These are phyloP conservation scores for Notospermus geniculatus DNA, from an alignment of 1,140 invertebrate species.

Conservation along the genomic window DNA sequence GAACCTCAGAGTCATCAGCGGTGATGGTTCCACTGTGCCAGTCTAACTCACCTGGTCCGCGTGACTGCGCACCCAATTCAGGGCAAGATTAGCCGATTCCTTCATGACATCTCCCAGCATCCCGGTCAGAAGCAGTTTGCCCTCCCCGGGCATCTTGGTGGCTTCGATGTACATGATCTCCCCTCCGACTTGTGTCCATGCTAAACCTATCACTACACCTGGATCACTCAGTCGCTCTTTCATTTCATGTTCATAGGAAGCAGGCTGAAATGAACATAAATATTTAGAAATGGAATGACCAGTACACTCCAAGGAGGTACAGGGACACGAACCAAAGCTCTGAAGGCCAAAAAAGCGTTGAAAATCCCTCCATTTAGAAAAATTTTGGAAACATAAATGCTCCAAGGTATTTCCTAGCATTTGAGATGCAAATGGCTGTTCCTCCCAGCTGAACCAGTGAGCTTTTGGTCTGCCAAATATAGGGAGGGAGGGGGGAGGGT, in stretches of 20 bases:
- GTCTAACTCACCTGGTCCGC: constrained; percentile 49
- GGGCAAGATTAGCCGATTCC: constrained; percentile 63
- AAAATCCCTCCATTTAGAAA: too few relatives aligned
- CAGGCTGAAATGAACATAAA: constrained; percentile 44
- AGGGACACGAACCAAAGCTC: too few relatives aligned
- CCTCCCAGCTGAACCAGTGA: too few relatives aligned
- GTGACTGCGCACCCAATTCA: constrained; percentile 61
- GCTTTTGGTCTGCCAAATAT: too few relatives aligned
- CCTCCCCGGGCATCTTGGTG: constrained; percentile 57
- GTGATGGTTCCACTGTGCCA: too few relatives aligned
- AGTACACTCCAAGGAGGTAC: too few relatives aligned
- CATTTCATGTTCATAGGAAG: constrained; percentile 54
- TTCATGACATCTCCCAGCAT: constrained; percentile 65
- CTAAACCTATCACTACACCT: constrained; percentile 61
- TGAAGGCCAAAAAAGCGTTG: too few relatives aligned
- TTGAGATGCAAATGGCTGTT: neutral
- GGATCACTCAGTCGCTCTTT: constrained; percentile 54
- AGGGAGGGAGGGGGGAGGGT: too few relatives aligned
- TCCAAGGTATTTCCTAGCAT: too few relatives aligned
- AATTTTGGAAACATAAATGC: too few relatives aligned
- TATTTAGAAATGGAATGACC: too few relatives aligned
- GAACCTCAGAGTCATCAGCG: too few relatives aligned
- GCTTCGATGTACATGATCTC: constrained; percentile 63
- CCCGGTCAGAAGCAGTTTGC: constrained; percentile 63
- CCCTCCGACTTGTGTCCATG: constrained; percentile 62